phyloP scores from a whole-genome alignment of 2,797 vertebrate species.

The Poecile montanus region DNA sequence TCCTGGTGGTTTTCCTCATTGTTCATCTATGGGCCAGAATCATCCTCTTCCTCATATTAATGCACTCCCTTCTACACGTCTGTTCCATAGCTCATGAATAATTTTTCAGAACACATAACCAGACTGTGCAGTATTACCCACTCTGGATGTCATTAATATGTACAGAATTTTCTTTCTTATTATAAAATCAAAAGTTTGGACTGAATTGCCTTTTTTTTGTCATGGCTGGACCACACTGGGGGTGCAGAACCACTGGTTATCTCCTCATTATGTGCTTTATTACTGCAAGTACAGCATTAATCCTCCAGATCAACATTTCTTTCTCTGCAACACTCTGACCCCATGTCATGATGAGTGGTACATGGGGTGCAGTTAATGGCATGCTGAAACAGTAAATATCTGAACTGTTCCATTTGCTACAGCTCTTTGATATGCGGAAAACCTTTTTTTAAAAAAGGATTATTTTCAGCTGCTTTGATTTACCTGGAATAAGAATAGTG shows the following conservation, averaged over 20 bases:
- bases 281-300: neutral
- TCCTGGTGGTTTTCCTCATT: neutral
- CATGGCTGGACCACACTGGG: neutral
- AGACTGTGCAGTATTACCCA: neutral
- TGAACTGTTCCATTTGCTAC: neutral
- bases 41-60: neutral
- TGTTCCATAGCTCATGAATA: neutral
- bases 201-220: neutral
- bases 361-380: neutral
- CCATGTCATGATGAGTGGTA: neutral
- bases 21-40: neutral
- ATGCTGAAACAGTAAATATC: neutral
- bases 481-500: slow-evolving; percentile 93
- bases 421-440: neutral
- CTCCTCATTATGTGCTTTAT: neutral
- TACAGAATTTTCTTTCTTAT: neutral
- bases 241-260: neutral
- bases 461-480: neutral
- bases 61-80: neutral
- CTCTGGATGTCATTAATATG: neutral
- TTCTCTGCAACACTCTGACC: neutral
- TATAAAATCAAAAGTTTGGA: neutral
- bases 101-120: neutral
- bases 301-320: neutral
- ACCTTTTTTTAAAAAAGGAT: neutral